phyloP scores from a whole-genome alignment of 2,888 invertebrate species.

The Hyposoter dolosus region DNA sequence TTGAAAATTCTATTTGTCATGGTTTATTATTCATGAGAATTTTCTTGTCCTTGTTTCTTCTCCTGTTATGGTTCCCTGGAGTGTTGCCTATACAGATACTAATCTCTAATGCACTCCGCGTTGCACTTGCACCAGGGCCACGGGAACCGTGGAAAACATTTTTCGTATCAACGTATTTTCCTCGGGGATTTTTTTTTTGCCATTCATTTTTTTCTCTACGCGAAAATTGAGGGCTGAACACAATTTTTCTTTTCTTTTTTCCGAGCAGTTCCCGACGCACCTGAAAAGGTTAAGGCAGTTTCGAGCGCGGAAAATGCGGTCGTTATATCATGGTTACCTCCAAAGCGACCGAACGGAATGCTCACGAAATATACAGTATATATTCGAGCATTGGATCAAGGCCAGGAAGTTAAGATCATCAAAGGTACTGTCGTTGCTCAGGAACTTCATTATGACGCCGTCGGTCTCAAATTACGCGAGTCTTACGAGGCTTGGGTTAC shows the following conservation, averaged over 20 bases:
- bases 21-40: not conserved
- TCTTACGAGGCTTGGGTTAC: conserved; percentile 88
- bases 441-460: conserved; percentile 86
- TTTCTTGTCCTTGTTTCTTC: not conserved
- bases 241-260: not conserved
- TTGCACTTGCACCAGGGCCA: not conserved
- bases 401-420: conserved; percentile 86
- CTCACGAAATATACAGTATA: conserved; percentile 88
- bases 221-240: not conserved
- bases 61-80: not conserved
- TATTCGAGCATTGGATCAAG: conserved; percentile 86
- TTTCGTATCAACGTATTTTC: not conserved
- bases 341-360: conserved; percentile 87
- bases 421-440: conserved; percentile 85
- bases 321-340: conserved; percentile 89
- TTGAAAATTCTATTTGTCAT: not conserved
- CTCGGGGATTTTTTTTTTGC: not conserved
- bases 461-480: conserved; percentile 86
- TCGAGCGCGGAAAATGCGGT: conserved; percentile 87
- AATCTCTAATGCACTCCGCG: not conserved
- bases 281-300: conserved; percentile 88
- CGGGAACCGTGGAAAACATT: not conserved
- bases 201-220: not conserved
- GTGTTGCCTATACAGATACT: not conserved
- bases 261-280: conserved; percentile 86